Percentiles rank a stretch among this genome's conserved stretches.
These are phyloP conservation scores for Epizoanthus ramosus DNA, from an alignment of 92 coral and sea anemone species.

Conservation along the genomic window DNA sequence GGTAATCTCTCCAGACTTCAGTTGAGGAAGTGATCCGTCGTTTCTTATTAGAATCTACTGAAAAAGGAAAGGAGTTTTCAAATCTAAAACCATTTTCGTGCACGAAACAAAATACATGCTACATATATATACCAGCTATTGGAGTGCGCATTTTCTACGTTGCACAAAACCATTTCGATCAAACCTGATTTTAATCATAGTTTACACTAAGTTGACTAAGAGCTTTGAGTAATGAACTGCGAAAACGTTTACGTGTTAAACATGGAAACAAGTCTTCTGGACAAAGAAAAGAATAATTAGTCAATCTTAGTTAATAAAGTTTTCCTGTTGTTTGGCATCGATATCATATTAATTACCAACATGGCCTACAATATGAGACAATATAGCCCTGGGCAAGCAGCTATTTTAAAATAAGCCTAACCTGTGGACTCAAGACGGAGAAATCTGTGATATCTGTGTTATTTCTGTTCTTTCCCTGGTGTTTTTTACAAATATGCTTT, in stretches of 20 bases:
- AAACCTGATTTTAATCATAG: neutral
- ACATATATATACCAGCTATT: too few species aligned
- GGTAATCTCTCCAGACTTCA: neutral
- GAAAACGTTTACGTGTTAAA: constrained; percentile 22
- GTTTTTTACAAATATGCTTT: neutral
- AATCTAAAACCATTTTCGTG: neutral
- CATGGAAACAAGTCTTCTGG: neutral
- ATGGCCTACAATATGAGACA: neutral
- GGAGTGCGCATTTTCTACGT: constrained; percentile 12
- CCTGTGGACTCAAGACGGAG: neutral
- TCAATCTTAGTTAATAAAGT: constrained; percentile 16
- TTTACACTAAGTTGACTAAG: constrained; percentile 4
- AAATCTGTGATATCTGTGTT: constrained; percentile 1
- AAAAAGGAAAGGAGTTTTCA: neutral
- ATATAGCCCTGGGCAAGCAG: constrained; percentile 21
- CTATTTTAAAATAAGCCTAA: neutral
- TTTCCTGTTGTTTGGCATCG: constrained; percentile 3
- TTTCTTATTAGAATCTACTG: neutral
- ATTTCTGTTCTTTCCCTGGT: neutral
- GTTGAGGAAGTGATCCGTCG: neutral
- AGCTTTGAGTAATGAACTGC: constrained; percentile 29
- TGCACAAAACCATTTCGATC: neutral
- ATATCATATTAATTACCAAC: constrained; percentile 2
- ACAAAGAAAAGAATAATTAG: constrained; percentile 8
- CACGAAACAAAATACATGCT: constrained; percentile 10